These are phyloP conservation scores for Eupithecia pulchellata DNA, from an alignment of 2,888 invertebrate species.

Conservation along the genomic window DNA sequence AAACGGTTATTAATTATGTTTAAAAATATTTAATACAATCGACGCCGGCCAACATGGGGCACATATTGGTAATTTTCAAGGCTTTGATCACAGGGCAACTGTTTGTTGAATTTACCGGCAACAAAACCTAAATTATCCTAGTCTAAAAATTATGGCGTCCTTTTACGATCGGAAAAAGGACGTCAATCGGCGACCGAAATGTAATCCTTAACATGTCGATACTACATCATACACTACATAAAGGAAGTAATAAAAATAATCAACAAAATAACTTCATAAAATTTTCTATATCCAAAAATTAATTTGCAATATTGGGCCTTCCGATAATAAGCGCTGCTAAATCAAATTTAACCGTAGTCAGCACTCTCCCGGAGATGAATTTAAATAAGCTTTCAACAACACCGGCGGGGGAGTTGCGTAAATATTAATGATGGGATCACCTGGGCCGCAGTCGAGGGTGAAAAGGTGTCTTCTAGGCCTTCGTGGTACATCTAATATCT, in stretches of 20 bases:
- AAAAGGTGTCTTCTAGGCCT: not conserved
- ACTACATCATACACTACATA: no score
- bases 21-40: no score
- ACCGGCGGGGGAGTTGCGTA: conserved; percentile 72
- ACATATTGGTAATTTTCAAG: not conserved
- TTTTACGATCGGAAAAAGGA: not conserved
- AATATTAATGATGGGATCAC: conserved; percentile 73
- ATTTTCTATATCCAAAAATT: not conserved
- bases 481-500: no score
- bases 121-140: not conserved
- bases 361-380: conserved; percentile 59
- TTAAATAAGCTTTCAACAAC: conserved; percentile 74
- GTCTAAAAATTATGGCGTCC: not conserved
- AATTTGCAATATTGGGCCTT: not conserved
- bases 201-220: no score
- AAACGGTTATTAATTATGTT: no score
- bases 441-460: conserved; percentile 9
- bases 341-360: conserved; percentile 9
- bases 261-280: not conserved
- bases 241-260: no score
- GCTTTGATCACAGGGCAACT: not conserved
- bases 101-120: no score
- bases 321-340: conserved; percentile 11
- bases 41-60: not conserved
- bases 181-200: not conserved